Conservation (phyloP, 2,888 invertebrate genomes). For the Pandemis heparana region DNA sequence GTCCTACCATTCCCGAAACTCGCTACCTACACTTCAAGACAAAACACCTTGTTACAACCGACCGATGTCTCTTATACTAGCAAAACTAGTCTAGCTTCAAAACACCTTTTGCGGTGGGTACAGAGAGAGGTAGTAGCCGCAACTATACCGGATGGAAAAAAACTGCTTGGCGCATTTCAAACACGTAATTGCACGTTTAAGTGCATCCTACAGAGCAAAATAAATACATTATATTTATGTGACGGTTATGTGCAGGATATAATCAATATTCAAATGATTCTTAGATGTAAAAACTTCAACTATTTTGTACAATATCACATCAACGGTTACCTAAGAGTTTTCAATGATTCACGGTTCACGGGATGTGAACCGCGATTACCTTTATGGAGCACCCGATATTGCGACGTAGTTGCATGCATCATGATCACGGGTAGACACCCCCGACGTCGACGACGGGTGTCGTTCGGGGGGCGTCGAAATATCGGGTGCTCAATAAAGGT, state of each 20-base stretch:
- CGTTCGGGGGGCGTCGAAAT: no score
- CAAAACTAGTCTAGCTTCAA: conserved; percentile 34
- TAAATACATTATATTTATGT: background rate
- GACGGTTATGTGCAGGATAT: background rate
- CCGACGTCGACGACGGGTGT: no score
- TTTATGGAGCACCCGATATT: no score
- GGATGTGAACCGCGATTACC: no score
- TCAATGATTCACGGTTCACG: no score
- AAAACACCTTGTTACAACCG: background rate
- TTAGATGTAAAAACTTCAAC: background rate
- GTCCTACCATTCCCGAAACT: no score
- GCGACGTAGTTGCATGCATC: no score
- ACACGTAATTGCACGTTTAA: conserved; percentile 14
- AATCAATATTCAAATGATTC: conserved; percentile 1
- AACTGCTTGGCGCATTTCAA: conserved; percentile 28
- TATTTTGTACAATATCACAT: no score
- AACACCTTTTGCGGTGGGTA: conserved; percentile 31
- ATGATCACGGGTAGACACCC: no score
- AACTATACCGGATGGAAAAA: conserved; percentile 40
- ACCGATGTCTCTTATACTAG: conserved; percentile 9
- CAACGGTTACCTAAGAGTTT: no score
- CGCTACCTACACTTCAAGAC: no score
- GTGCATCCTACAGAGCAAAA: conserved; percentile 2
- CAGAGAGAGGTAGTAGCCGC: conserved; percentile 35
- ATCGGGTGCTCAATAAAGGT: no score